Base-by-base conservation (phyloP, 2,113 vertebrate genomes). In the Zosterops hypoxanthus region DNA sequence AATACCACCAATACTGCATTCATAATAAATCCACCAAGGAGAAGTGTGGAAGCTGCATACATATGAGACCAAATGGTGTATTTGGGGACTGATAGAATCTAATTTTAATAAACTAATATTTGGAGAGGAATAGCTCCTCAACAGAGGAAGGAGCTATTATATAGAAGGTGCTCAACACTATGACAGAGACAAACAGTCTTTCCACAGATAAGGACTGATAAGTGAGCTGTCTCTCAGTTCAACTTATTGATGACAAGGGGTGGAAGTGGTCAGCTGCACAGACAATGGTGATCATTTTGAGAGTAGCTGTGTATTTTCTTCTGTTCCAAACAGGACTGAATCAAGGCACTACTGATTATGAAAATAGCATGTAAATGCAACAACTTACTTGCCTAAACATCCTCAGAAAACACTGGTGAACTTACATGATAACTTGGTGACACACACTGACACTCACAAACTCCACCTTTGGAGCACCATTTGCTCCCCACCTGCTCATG, bases 41-140 rank as follows among this genome's bases (percentile, higher is more conserved):
- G 87, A 82, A 69, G 49, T 50, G 61, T 59, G 53, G 69, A 87
- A 89, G 49, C 52, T 94, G 79, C n/a, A 44, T 44, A 53, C 10
- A 33, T 81, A 36, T 71, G 61, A 89, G 83, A 79, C 55, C 29
- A 57, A 79, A 36, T 8, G 18, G 6, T 56, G 11, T 20, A 68
- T 5, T 76, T 42, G n/a, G 46, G 65, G 33, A 91, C 41, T 0
- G 6, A 49, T 7, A 59, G 26, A 79, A 20, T 28, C 57, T 85
- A 68, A 92, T 86, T 91, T 80, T 91, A 95, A 72, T 71, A 33
- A 91, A 23, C 29, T 57, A 64, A 80, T 85, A 84, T 90, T 95
- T 87, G 53, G 65, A 89, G 47, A 88, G 21, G 20, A 83, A 42
- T 56, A 70, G 39, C 52, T 92, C 25, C 44, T 90, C 50, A 55